A percentile compares a stretch with the other conserved stretches of the same genome.
Evolutionary conservation across 2,888 invertebrate genomes (phyloP).

Genomic region (Caenorhabditis plicata): DNA sequence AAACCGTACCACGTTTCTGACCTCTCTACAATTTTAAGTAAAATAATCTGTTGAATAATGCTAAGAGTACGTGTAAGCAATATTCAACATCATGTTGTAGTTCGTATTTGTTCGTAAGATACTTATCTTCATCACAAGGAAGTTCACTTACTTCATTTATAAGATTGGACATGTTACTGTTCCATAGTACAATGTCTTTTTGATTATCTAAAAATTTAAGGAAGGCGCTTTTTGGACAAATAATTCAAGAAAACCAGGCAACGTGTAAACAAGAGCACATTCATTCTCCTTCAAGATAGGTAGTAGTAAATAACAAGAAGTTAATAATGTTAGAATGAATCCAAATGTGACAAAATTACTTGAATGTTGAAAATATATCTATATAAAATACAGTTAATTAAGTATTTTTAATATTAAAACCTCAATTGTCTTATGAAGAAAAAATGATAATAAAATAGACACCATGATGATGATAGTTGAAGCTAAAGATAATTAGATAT

Average conservation of each 20-base stretch:
- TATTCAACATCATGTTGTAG: background rate
- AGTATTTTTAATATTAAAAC: constrained; percentile 1
- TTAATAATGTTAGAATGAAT: background rate
- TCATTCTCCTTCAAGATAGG: too few relatives aligned
- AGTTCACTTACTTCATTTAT: background rate
- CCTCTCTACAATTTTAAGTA: constrained; percentile 1
- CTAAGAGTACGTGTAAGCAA: background rate
- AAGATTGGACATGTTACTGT: background rate
- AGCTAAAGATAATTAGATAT: constrained; percentile 7
- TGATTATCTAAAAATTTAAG: background rate
- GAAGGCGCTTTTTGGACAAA: background rate
- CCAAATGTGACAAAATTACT: background rate
- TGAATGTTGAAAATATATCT: too few relatives aligned
- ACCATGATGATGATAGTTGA: constrained; percentile 1
- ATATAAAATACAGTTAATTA: too few relatives aligned
- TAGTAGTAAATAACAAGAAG: too few relatives aligned
- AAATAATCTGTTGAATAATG: too few relatives aligned
- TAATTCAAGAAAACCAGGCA: background rate
- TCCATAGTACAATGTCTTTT: background rate
- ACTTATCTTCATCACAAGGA: background rate
- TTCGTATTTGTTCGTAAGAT: background rate
- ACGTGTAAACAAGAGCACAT: too few relatives aligned
- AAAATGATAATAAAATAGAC: constrained; percentile 2
- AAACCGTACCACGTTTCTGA: constrained; percentile 13
- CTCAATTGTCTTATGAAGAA: constrained; percentile 14